Evolutionary conservation across 2,797 vertebrate species (phyloP).

Genomic region (Lepilemur septentrionalis): DNA sequence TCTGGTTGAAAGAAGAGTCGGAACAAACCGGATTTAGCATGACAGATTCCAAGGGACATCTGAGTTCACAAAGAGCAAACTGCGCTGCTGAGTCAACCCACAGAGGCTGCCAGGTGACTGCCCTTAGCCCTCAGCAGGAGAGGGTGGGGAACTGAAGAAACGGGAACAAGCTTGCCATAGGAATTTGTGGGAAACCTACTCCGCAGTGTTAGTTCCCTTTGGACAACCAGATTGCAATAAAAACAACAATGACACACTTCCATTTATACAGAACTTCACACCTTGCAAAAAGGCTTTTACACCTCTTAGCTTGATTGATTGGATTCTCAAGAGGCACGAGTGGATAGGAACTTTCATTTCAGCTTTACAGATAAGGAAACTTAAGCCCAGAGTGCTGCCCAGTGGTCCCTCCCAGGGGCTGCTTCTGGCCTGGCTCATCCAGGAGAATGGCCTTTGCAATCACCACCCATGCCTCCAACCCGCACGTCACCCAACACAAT

Average conservation of each 20-base stretch:
- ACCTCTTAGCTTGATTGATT: background rate
- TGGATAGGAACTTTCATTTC: background rate
- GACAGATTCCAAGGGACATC: background rate
- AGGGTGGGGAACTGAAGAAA: background rate
- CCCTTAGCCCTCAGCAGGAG: background rate
- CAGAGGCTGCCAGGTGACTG: background rate
- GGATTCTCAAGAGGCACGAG: background rate
- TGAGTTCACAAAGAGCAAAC: background rate
- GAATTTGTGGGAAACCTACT: background rate
- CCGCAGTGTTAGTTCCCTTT: background rate
- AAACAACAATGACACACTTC: background rate
- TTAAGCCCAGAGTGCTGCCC: background rate
- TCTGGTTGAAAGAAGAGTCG: constrained; percentile 3
- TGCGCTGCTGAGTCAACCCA: background rate
- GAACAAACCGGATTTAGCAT: constrained; percentile 8
- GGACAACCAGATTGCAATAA: background rate
- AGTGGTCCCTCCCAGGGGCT: background rate
- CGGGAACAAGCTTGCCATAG: background rate
- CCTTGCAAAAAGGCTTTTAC: background rate
- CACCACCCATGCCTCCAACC: background rate
- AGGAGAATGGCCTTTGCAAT: background rate
- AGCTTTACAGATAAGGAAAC: background rate
- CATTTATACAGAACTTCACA: background rate
- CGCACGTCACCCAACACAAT: background rate
- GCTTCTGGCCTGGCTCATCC: background rate